phyloP scores from a whole-genome alignment of 2,797 vertebrate genomes.

The Macropus fuliginosus region DNA sequence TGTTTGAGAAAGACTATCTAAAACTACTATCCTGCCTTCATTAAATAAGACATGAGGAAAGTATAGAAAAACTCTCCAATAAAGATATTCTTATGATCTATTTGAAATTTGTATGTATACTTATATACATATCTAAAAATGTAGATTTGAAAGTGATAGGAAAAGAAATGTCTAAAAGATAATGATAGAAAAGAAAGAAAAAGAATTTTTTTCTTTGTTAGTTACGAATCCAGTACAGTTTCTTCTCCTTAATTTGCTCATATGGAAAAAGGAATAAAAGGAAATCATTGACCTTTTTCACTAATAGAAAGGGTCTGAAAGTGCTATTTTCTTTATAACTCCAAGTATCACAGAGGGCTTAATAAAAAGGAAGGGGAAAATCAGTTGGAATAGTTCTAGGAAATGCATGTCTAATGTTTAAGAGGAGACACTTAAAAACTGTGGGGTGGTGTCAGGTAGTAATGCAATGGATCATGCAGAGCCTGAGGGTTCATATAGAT shows the following conservation, averaged over 20 bases:
- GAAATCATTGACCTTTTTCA: not conserved
- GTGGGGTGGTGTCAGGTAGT: not conserved
- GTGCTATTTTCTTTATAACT: slow-evolving; percentile 50
- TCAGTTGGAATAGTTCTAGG: not conserved
- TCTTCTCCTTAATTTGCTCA: slow-evolving; percentile 57
- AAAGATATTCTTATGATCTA: slow-evolving; percentile 51
- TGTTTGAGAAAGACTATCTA: slow-evolving; percentile 25
- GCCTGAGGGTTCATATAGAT: not conserved
- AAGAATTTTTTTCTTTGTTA: slow-evolving; percentile 11
- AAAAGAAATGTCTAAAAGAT: slow-evolving; percentile 64
- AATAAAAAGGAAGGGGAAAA: not conserved
- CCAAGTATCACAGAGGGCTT: slow-evolving; percentile 37
- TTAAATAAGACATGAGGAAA: slow-evolving; percentile 60
- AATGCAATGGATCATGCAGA: too few relatives aligned
- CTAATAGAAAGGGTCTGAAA: slow-evolving; percentile 36
- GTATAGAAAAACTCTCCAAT: slow-evolving; percentile 62
- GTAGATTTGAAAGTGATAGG: slow-evolving; percentile 59
- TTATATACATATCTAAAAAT: not conserved
- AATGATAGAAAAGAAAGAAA: slow-evolving; percentile 44
- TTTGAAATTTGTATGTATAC: not conserved
- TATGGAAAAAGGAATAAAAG: slow-evolving; percentile 57
- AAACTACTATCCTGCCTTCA: slow-evolving; percentile 43
- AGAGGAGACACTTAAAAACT: slow-evolving; percentile 51
- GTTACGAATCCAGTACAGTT: not conserved
- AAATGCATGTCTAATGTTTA: slow-evolving; percentile 11